Evolutionary conservation across 2,113 vertebrate species (phyloP), one percentile per base, ranked within the genome.

Genomic region (Psittacara wagleri): DNA sequence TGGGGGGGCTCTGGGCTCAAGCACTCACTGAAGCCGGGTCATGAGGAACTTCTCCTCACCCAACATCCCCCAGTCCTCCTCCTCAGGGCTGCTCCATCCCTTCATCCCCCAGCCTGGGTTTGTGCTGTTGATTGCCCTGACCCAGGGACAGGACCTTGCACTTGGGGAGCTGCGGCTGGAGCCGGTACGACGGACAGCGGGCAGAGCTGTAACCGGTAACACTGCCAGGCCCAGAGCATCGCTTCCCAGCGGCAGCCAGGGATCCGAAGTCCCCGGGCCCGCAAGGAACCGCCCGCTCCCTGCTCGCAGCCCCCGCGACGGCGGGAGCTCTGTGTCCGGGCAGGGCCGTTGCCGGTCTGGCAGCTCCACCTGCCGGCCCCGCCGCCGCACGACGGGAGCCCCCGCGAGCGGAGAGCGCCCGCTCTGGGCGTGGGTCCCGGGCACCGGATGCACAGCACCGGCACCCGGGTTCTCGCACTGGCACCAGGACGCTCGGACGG

Each of bases 351-450:
- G 11, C 52, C 52, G 55, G 72, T 63, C 72, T n/a, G 13, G 79
- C 54, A 83, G 88, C 88, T 77, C 88, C 88, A 63, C 80, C 80
- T 90, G 80, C 80, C 80, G 88, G 80, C 63, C 35, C 72, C n/a
- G 2, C 64, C 31, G 31, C 54, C 8, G 31, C 54, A 57, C 31
- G 54, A 19, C 48, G 55, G 64, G 48, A 83, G 72, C 72, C n/a
- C n/a, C 75, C 28, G 55, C 46, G 14, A 57, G 37, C 55, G 17
- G 48, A 5, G 14, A 20, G 64, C 46, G 46, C 20, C 46, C 20
- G 22, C 22, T 48, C 46, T 48, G 46, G 22, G 46, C 20, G 46
- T 48, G 22, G 46, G 46, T 48, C 46, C 22, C 46, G 20, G 46
- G 20, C 41, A 41, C 41, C 67, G 49, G 59, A 18, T 31, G 68